Conservation (phyloP, 2,888 invertebrate species). For the Margaritifera margaritifera region DNA sequence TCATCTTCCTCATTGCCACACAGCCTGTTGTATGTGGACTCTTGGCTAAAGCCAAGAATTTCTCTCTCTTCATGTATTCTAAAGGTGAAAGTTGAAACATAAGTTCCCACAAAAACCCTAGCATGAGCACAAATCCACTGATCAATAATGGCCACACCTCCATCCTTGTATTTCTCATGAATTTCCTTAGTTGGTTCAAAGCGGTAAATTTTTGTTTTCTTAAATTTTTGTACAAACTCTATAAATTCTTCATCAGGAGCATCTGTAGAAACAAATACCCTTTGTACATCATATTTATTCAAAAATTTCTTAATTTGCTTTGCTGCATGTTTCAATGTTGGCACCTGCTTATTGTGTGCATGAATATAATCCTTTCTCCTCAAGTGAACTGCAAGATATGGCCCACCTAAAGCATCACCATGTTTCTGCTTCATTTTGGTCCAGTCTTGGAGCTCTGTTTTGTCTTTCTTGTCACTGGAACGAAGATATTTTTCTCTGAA, state of each 20-base stretch:
- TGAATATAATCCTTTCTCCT: constrained; percentile 90
- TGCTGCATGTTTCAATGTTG: constrained; percentile 84
- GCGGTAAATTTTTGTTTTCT: constrained; percentile 59
- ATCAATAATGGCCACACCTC: constrained; percentile 92
- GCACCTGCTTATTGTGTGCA: constrained; percentile 83
- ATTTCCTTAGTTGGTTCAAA: constrained; percentile 59
- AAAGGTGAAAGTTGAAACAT: constrained; percentile 96
- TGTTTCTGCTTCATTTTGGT: constrained; percentile 69
- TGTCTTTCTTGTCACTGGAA: constrained; percentile 78
- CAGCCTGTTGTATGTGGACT: constrained; percentile 90
- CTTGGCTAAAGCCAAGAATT: constrained; percentile 87
- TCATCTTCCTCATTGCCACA: constrained; percentile 79
- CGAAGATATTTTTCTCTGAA: constrained; percentile 80
- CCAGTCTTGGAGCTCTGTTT: constrained; percentile 79
- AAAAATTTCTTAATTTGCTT: constrained; percentile 81
- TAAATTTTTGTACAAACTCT: constrained; percentile 74
- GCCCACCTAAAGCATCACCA: constrained; percentile 74
- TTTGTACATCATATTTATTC: constrained; percentile 76
- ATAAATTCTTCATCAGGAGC: constrained; percentile 76
- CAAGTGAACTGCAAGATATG: constrained; percentile 89
- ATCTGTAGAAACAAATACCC: constrained; percentile 90
- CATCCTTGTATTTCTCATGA: constrained; percentile 79
- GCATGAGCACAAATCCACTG: constrained; percentile 95
- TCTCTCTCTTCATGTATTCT: constrained; percentile 98
- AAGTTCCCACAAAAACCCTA: constrained; percentile 90